Conservation (phyloP, 2,888 invertebrate species). For the Drosophila cracens region DNA sequence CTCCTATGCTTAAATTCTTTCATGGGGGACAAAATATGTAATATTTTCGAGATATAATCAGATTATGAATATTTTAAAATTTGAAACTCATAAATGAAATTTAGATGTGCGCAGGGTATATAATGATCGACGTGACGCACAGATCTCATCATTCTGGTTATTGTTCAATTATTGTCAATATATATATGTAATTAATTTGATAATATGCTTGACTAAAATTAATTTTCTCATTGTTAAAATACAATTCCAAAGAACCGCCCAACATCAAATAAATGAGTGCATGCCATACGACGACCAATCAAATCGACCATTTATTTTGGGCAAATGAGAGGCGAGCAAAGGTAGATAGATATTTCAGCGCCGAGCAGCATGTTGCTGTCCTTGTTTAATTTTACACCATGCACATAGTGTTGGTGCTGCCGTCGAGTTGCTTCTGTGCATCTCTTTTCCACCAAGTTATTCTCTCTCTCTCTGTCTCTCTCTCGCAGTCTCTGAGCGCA, state of each 20-base stretch:
- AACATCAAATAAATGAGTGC: constrained; percentile 21
- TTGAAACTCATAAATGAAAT: background rate
- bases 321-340: constrained; percentile 45
- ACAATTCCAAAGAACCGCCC: constrained; percentile 30
- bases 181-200: constrained; percentile 5
- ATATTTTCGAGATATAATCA: background rate
- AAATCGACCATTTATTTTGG: constrained; percentile 16
- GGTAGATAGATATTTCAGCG: constrained; percentile 17
- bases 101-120: background rate
- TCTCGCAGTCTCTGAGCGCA: constrained; percentile 5
- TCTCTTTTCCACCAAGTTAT: constrained; percentile 13
- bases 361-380: constrained; percentile 31
- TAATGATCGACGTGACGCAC: too few species aligned
- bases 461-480: constrained; percentile 23
- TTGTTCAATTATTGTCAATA: background rate
- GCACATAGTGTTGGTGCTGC: constrained; percentile 7
- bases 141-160: background rate
- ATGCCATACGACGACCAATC: constrained; percentile 30
- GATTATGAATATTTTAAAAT: background rate
- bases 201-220: constrained; percentile 14
- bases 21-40: background rate
- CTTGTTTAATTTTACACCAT: constrained; percentile 10
- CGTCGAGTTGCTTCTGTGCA: background rate
- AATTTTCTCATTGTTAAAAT: constrained; percentile 31
- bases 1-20: background rate